Evolutionary conservation across 2,797 vertebrate species (phyloP), one percentile per base, ranked within the genome.

Genomic region (Sphaeramia orbicularis): DNA sequence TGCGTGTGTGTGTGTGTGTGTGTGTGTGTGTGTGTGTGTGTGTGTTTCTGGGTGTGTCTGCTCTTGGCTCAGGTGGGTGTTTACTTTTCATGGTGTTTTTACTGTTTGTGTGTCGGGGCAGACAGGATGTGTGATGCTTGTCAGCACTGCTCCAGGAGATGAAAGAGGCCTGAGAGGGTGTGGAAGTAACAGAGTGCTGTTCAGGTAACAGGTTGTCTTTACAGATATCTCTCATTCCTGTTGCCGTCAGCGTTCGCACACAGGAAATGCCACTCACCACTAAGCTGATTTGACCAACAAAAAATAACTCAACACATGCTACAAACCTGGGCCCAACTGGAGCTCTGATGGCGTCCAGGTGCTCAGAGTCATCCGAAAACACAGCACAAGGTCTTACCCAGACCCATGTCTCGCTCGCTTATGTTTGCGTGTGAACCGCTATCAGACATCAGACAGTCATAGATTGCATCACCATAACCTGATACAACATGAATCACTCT

Each of bases 101-200:
- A 67, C 67, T 86, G 78, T 82, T 78, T 86, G 84, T 88, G 88
- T 87, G 83, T 82, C 21, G 71, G 71, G 71, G 74, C 78, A 89
- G 90, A 89, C 91, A 91, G 89, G 90, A 92, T 91, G 88, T 91
- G 90, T 37, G 45, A 61, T 58, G 80, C 83, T 87, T 92, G 90
- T 93, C 91, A 92, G 89, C 91, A 80, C 74, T 7, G 47, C 84
- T 87, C 14, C 16, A 16, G 61, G 69, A 90, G 90, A 93, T 92
- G 85, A 93, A 92, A 93, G 27, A 30, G 91, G 75, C 78, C 12
- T 7, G 73, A 56, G 77, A 83, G 85, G 86, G 88, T 79, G 86
- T 78, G 83, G 84, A 89, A 71, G 71, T 51, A 69, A 76, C 72
- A 56, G 48, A 73, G 30, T 74, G 81, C 67, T 41, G 51, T 85